Evolutionary conservation across 2,797 vertebrate species (phyloP).

Genomic region (Australoheros facetus): DNA sequence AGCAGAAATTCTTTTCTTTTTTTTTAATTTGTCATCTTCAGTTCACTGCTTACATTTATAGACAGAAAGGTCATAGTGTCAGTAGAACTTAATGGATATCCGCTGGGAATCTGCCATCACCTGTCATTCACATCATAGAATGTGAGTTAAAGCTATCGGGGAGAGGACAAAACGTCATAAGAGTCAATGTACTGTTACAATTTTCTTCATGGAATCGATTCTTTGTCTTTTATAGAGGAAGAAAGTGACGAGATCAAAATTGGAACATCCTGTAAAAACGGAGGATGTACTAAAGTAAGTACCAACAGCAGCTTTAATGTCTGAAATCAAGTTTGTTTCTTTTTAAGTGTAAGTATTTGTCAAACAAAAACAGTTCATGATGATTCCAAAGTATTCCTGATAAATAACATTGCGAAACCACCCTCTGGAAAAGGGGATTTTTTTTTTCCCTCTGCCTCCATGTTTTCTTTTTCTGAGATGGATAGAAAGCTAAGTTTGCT

Average conservation of each 20-base stretch:
- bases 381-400: conserved; percentile 7
- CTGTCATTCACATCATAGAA: conserved; percentile 42
- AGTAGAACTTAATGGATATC: conserved; percentile 56
- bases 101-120: conserved; percentile 44
- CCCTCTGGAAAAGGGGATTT: not conserved
- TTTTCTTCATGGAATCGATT: conserved; percentile 12
- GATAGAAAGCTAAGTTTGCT: conserved; percentile 16
- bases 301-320: not conserved
- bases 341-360: not conserved
- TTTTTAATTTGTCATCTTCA: conserved; percentile 8
- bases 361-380: conserved; percentile 1
- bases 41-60: conserved; percentile 10
- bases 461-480: conserved; percentile 2
- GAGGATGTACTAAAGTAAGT: conserved; percentile 92
- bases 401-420: not conserved
- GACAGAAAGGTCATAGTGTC: conserved; percentile 61
- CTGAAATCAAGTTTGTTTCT: not conserved
- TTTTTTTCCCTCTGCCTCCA: not conserved
- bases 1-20: not conserved
- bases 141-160: conserved; percentile 48
- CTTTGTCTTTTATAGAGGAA: conserved; percentile 82
- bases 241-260: conserved; percentile 92
- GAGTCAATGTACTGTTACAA: conserved; percentile 20
- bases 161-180: conserved; percentile 14
- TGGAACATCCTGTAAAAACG: conserved; percentile 94